Conservation (phyloP, 92 coral and sea anemone species). For the Metridium senile region DNA sequence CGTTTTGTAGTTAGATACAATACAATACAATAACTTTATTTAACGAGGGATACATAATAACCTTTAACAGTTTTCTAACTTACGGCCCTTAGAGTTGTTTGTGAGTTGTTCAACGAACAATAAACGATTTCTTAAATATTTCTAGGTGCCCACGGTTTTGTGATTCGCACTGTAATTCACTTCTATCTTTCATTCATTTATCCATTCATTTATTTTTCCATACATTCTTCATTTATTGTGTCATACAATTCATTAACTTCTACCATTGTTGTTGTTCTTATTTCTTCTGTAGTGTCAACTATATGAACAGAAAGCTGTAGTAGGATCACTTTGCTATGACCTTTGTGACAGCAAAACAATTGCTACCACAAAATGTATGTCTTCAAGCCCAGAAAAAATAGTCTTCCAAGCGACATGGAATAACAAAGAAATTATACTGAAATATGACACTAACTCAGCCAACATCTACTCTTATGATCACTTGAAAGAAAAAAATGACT, state of each 20-base stretch:
- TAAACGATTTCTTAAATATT: no score
- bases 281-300: constrained; percentile 9
- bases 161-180: background rate
- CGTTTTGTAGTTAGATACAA: no score
- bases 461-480: background rate
- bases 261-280: background rate
- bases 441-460: background rate
- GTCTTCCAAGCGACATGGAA: constrained; percentile 27
- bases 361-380: constrained; percentile 3
- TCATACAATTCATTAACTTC: background rate
- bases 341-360: constrained; percentile 19
- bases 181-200: background rate
- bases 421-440: constrained; percentile 2
- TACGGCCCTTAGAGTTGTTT: no score
- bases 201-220: no score
- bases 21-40: no score
- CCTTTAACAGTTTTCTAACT: no score
- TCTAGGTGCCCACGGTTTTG: no score
- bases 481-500: constrained; percentile 1
- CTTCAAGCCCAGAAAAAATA: constrained; percentile 12
- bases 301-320: constrained; percentile 5
- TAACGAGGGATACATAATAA: no score
- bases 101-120: no score
- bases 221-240: background rate
- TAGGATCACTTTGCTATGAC: constrained; percentile 24